Percentiles rank a stretch among this genome's conserved stretches.
Conservation (phyloP, 2,888 invertebrate species). For the Iphiclides podalirius region DNA sequence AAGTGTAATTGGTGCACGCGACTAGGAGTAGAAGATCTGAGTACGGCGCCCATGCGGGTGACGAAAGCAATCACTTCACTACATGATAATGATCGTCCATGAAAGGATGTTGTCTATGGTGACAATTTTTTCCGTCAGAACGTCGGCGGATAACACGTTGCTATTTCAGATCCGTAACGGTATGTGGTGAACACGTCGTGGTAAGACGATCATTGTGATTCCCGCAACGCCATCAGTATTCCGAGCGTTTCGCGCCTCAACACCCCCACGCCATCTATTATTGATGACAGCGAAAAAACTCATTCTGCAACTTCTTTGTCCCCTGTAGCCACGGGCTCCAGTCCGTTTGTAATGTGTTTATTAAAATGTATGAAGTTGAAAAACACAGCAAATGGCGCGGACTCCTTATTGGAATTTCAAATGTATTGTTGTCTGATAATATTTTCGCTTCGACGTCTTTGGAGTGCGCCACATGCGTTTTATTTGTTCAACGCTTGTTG, state of each 20-base stretch:
- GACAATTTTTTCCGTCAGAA: background rate
- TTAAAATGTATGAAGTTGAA: conserved; percentile 6
- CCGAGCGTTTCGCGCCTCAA: background rate
- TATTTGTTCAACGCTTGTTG: too few species aligned
- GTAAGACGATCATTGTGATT: background rate
- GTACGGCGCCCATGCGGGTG: too few species aligned
- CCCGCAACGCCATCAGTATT: background rate
- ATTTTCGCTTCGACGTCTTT: background rate
- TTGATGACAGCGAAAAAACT: background rate
- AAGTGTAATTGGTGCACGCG: too few species aligned
- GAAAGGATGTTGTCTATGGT: background rate
- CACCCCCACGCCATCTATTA: background rate
- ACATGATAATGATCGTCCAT: background rate
- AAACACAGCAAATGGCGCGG: background rate
- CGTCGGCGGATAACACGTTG: background rate
- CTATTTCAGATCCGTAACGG: background rate
- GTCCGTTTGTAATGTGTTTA: background rate
- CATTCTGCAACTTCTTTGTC: background rate
- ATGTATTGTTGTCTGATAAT: background rate
- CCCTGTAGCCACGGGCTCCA: background rate
- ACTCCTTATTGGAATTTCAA: background rate
- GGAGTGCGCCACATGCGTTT: background rate
- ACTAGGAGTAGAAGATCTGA: too few species aligned
- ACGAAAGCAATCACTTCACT: background rate
- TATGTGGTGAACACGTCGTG: background rate